Percentiles rank a stretch among this genome's conserved stretches.
Conservation (phyloP, 2,888 invertebrate genomes). For the Iselma pallidipennis region DNA sequence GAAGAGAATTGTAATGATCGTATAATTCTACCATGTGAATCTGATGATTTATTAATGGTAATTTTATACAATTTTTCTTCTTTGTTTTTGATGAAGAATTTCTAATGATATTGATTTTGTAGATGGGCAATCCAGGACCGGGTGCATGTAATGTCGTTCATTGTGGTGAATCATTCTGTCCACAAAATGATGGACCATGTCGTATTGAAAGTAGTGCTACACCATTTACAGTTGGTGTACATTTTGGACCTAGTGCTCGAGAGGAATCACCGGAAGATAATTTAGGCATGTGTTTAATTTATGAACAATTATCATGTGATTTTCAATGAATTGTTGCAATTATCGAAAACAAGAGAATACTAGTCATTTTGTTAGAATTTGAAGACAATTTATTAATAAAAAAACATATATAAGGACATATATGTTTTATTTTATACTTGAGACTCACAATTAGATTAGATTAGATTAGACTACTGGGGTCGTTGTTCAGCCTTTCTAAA, state of each 20-base stretch:
- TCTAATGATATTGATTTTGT: constrained; percentile 40
- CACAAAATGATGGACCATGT: constrained; percentile 59
- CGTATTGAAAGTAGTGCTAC: constrained; percentile 75
- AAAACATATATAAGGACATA: no score
- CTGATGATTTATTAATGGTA: constrained; percentile 80
- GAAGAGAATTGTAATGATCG: constrained; percentile 69
- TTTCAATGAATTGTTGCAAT: constrained; percentile 32
- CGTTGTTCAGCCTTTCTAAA: no score
- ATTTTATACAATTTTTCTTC: not conserved
- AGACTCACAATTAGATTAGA: no score
- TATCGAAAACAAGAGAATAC: not conserved
- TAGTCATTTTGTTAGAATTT: constrained; percentile 14
- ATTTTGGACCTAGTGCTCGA: constrained; percentile 71
- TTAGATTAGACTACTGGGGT: no score
- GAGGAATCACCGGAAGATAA: constrained; percentile 77
- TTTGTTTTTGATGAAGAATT: no score
- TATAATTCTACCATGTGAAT: constrained; percentile 80
- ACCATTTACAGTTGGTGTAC: constrained; percentile 78
- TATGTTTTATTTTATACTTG: no score
- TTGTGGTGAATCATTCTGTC: constrained; percentile 76
- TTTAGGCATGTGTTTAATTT: constrained; percentile 77
- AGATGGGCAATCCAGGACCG: constrained; percentile 63
- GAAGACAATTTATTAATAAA: no score
- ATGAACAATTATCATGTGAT: constrained; percentile 71
- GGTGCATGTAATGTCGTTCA: constrained; percentile 78